A percentile compares a stretch with the other conserved stretches of the same genome.
Evolutionary conservation across 2,797 vertebrate genomes (phyloP).

Genomic region (Xiphorhynchus erythropygius): DNA sequence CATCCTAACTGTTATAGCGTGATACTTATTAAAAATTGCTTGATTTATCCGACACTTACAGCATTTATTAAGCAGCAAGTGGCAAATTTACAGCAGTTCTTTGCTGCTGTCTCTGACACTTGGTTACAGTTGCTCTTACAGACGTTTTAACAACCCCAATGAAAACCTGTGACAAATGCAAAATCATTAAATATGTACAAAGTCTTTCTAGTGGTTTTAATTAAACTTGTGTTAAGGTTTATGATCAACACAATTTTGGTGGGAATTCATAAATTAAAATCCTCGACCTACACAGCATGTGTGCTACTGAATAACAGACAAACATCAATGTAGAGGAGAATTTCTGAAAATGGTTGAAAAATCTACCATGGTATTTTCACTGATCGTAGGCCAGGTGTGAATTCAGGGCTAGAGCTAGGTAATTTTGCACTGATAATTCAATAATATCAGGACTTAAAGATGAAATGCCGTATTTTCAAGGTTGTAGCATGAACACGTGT

Average conservation of each 20-base stretch:
- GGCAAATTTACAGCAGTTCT: not conserved
- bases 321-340: fast-evolving
- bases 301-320: not conserved
- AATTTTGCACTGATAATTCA: not conserved
- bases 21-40: not conserved
- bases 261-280: not conserved
- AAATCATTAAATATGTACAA: not conserved
- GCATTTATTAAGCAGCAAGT: not conserved
- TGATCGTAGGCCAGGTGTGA: not conserved
- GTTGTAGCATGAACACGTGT: not conserved
- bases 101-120: not conserved
- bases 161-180: not conserved
- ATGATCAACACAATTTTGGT: not conserved
- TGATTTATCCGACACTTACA: not conserved
- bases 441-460: not conserved
- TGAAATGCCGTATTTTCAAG: not conserved
- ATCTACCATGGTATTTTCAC: not conserved
- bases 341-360: not conserved
- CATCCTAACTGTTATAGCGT: not conserved
- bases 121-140: not conserved
- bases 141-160: not conserved
- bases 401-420: not conserved
- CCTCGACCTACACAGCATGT: not conserved
- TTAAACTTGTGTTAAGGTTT: not conserved
- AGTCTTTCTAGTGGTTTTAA: not conserved